Evolutionary conservation across 1,140 invertebrate species (phyloP).

Genomic region (Plectus sambesii): DNA sequence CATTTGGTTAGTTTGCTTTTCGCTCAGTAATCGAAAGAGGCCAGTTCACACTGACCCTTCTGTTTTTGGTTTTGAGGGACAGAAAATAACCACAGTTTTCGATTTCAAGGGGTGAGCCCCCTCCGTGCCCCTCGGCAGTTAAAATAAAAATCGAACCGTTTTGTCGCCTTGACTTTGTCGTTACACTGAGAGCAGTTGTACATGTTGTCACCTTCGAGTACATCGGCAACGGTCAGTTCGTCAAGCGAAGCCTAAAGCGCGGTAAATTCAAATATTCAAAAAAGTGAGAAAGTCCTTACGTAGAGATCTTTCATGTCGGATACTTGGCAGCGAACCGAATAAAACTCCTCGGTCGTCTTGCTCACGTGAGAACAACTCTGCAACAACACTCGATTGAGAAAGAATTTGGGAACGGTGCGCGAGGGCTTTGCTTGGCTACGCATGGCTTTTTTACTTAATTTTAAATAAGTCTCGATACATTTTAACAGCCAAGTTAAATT

Average conservation of each 20-base stretch:
- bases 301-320: slow-evolving; percentile 89
- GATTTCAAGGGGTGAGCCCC: too few species aligned
- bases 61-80: too few species aligned
- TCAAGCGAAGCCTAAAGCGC: slow-evolving; percentile 64
- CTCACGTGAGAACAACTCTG: slow-evolving; percentile 86
- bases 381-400: slow-evolving; percentile 13
- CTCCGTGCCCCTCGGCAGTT: too few species aligned
- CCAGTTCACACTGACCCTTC: too few species aligned
- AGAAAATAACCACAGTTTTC: too few species aligned
- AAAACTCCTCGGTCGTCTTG: slow-evolving; percentile 83
- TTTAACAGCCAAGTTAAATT: too few species aligned
- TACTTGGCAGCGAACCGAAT: slow-evolving; percentile 84
- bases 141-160: slow-evolving; percentile 58
- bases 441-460: too few species aligned
- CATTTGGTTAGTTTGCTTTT: neutral
- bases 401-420: too few species aligned
- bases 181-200: slow-evolving; percentile 89
- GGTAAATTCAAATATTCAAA: slow-evolving; percentile 5
- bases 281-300: slow-evolving; percentile 41
- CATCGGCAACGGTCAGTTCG: slow-evolving; percentile 89
- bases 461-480: too few species aligned
- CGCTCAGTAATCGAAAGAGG: too few species aligned
- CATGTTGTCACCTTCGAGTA: slow-evolving; percentile 89
- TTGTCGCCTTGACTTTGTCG: slow-evolving; percentile 83
- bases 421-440: too few species aligned